These are phyloP conservation scores for Gopherus evgoodei DNA, from an alignment of 2,113 vertebrate genomes.

Conservation along the genomic window DNA sequence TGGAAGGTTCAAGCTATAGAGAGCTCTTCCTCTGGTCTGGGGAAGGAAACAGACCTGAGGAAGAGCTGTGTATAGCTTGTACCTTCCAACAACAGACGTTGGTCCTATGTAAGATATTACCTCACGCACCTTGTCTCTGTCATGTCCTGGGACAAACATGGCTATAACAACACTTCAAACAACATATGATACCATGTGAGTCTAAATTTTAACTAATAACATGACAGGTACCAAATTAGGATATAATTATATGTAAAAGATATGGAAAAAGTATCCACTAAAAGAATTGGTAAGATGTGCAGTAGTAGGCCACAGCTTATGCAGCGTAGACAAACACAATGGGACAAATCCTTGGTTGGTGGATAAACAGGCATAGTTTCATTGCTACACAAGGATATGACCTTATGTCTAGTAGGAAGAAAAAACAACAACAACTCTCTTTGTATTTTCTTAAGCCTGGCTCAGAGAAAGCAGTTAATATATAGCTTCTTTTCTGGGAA, in stretches of 20 bases:
- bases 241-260: not conserved
- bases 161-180: no score
- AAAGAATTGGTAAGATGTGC: not conserved
- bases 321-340: not conserved
- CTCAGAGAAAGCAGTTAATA: not conserved
- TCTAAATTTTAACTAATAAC: not conserved
- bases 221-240: not conserved
- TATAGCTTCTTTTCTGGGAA: not conserved
- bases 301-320: not conserved
- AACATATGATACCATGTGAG: not conserved
- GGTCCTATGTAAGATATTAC: no score
- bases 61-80: no score
- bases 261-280: accelerated
- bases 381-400: not conserved
- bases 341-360: not conserved
- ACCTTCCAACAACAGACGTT: no score
- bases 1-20: no score
- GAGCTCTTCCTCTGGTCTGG: no score
- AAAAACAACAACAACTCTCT: no score
- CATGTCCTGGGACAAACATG: no score
- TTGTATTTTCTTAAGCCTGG: not conserved
- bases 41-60: no score
- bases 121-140: no score
- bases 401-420: not conserved
- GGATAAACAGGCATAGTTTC: not conserved